These are phyloP conservation scores for Aporophyla lueneburgensis DNA, from an alignment of 2,888 invertebrate genomes.

Conservation along the genomic window DNA sequence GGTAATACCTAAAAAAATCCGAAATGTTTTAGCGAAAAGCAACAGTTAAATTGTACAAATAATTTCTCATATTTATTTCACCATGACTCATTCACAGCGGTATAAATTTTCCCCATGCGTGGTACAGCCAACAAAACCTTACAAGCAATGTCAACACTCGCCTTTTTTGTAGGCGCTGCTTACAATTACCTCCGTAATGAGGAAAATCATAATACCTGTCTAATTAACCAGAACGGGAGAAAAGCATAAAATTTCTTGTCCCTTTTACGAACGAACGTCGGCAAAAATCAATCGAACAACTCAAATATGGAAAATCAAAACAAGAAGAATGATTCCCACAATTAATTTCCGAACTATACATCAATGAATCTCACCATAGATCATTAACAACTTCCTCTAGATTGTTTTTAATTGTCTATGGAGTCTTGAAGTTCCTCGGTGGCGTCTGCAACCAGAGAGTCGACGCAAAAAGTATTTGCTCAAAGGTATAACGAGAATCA, in stretches of 20 bases:
- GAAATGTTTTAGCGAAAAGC: background rate
- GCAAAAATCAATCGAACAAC: constrained; percentile 41
- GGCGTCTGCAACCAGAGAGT: constrained; percentile 56
- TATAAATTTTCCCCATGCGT: background rate
- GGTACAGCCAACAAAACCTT: background rate
- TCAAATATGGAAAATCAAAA: constrained; percentile 39
- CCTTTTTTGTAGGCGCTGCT: constrained; percentile 42
- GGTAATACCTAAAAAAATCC: no score
- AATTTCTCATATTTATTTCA: background rate
- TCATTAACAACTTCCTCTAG: constrained; percentile 63
- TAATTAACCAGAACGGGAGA: constrained; percentile 47
- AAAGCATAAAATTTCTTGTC: constrained; percentile 48
- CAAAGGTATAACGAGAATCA: constrained; percentile 65
- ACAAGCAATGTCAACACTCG: constrained; percentile 39
- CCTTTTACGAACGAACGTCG: constrained; percentile 21
- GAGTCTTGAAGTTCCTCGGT: constrained; percentile 56
- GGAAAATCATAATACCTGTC: constrained; percentile 38
- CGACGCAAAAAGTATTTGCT: constrained; percentile 56
- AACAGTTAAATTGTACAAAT: background rate
- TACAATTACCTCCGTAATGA: constrained; percentile 31
- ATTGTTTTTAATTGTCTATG: constrained; percentile 63
- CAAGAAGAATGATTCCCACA: constrained; percentile 57
- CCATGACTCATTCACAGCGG: background rate
- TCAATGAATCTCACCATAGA: constrained; percentile 60
- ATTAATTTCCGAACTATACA: constrained; percentile 52